A percentile compares a stretch with the other conserved stretches of the same genome.
phyloP scores from a whole-genome alignment of 2,113 vertebrate genomes.

The Phoenicopterus ruber region DNA sequence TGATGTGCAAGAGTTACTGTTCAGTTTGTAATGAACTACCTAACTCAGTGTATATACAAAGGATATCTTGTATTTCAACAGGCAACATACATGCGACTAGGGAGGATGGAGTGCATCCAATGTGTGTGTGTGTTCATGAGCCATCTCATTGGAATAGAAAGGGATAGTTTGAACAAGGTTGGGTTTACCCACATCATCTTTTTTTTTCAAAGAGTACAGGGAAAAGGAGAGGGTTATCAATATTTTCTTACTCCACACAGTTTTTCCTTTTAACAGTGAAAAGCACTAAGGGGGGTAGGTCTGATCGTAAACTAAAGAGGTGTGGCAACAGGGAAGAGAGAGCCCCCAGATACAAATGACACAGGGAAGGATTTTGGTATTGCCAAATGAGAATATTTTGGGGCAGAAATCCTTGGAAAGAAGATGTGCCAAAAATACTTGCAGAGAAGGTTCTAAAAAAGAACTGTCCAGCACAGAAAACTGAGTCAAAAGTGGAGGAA shows the following conservation, averaged over 20 bases:
- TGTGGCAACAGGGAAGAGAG: neutral
- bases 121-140: neutral
- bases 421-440: neutral
- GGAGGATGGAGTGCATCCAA: neutral
- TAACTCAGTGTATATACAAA: neutral
- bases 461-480: neutral
- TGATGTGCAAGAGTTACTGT: neutral
- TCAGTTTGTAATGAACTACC: neutral
- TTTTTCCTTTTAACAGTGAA: neutral
- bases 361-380: neutral
- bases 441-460: neutral
- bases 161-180: neutral
- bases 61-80: neutral
- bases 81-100: fast-evolving
- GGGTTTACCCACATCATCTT: neutral
- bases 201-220: neutral
- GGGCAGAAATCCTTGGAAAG: neutral
- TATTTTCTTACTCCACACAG: neutral
- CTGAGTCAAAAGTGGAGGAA: neutral
- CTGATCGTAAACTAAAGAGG: neutral
- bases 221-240: neutral
- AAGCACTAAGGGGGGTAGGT: neutral
- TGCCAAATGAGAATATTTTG: neutral
- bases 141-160: neutral
- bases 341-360: neutral